Base-by-base conservation (phyloP, 2,113 vertebrate species). In the Miniopterus natalensis region DNA sequence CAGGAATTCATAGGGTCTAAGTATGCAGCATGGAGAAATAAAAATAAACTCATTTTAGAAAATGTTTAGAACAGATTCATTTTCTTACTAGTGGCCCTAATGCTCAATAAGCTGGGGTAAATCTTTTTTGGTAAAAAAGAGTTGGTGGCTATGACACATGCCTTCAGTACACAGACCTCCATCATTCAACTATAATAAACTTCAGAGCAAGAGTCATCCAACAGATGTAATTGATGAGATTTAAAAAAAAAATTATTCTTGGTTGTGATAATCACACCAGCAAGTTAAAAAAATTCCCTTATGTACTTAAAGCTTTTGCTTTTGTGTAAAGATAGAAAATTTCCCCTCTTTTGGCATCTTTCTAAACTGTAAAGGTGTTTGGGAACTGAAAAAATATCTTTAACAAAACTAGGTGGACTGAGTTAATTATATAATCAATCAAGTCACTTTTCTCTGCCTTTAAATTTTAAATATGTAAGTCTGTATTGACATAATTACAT, bases 401-500 rank as follows among this genome's bases (percentile, higher is more conserved):
- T 87, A 66, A 61, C 29, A 74, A 73, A n/a, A 71, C 31, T 59
- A 61, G 65, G 25, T 84, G 40, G 31, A 68, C 40, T 53, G 51
- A 75, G 10, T 63, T 74, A 88, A 85, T 53, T 4, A 68, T 2
- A 29, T 5, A 94, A 57, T 63, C 45, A 71, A 86, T 49, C n/a
- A 78, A 85, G 66, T 65, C 42, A 84, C 42, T 27, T 84, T 95
- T 92, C 59, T 90, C 45, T 93, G 36, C 42, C 78, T 87, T 93
- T 15, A 85, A 83, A 78, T 86, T 83, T 85, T 70, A 93, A 90
- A 84, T 81, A 92, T n/a, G 47, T 77, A 70, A 94, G 59, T 42
- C 29, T 94, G 15, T 4, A 63, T 57, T 80, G 59, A 86, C 42
- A 83, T 27, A 51, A 71, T 65, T 90, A 70, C 6, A 73, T 89